A percentile compares a stretch with the other conserved stretches of the same genome.
phyloP scores from a whole-genome alignment of 2,797 vertebrate species.

The Parotocinclus haroldoi region DNA sequence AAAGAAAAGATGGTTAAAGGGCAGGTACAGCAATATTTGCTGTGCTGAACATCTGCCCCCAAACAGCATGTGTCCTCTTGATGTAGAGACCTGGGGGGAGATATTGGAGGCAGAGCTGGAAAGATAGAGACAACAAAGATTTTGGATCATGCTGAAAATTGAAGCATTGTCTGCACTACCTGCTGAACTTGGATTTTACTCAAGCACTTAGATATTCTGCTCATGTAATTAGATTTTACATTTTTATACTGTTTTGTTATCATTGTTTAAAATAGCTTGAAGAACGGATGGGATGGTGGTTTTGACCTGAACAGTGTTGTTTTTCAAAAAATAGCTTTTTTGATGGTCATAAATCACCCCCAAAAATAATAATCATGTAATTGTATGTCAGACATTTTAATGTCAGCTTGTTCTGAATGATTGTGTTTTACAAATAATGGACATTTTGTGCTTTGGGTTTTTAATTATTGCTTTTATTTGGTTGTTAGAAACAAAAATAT shows the following conservation, averaged over 20 bases:
- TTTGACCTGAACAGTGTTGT: too few species aligned
- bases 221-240: not conserved
- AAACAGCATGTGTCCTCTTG: conserved; percentile 78
- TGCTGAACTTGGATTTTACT: not conserved
- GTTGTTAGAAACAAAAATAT: too few species aligned
- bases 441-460: too few species aligned
- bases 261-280: not conserved
- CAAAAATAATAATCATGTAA: too few species aligned
- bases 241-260: conserved; percentile 3
- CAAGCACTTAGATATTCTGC: conserved; percentile 3
- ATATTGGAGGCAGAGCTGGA: conserved; percentile 88
- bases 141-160: not conserved
- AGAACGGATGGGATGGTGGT: not conserved
- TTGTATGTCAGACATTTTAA: too few species aligned
- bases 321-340: too few species aligned
- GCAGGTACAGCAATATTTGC: conserved; percentile 80
- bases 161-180: not conserved
- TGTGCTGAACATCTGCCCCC: conserved; percentile 71
- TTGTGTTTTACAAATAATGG: too few species aligned
- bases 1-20: conserved; percentile 82
- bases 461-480: too few species aligned
- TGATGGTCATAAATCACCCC: too few species aligned
- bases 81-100: conserved; percentile 83
- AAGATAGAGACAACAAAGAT: conserved; percentile 58
- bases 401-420: too few species aligned